Percentiles rank a stretch among this genome's conserved stretches.
Evolutionary conservation across 2,113 vertebrate species (phyloP).

Genomic region (Amphiprion percula): DNA sequence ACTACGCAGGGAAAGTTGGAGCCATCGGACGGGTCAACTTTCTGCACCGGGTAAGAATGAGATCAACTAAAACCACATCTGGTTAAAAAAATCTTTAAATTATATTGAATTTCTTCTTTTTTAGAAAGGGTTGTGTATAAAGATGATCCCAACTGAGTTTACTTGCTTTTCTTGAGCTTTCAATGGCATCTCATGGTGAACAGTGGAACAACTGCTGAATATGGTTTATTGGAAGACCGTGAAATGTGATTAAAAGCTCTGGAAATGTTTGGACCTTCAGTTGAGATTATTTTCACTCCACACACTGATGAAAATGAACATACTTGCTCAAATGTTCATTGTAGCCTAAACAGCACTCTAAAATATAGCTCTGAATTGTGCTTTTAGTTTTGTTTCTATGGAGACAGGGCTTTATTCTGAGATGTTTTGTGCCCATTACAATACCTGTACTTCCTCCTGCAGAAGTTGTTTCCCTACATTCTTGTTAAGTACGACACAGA

Average conservation of each 20-base stretch:
- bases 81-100: no score
- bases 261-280: not conserved
- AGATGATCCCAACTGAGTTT: not conserved
- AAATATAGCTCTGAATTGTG: no score
- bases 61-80: not conserved
- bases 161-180: not conserved
- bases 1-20: conserved; percentile 89
- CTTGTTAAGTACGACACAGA: conserved; percentile 90
- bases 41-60: conserved; percentile 84
- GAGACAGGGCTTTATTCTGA: not conserved
- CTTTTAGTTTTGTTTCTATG: not conserved
- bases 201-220: not conserved
- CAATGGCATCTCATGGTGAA: conserved; percentile 1
- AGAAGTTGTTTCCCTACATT: conserved; percentile 82
- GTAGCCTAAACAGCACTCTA: no score
- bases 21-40: conserved; percentile 87
- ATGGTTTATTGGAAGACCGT: not conserved
- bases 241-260: not conserved
- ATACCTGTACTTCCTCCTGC: conserved; percentile 8
- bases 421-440: not conserved
- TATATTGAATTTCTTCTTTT: not conserved
- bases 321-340: no score
- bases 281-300: not conserved
- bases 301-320: no score
- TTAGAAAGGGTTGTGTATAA: no score